Evolutionary conservation across 2,797 vertebrate species (phyloP).

Genomic region (Synanceia verrucosa): DNA sequence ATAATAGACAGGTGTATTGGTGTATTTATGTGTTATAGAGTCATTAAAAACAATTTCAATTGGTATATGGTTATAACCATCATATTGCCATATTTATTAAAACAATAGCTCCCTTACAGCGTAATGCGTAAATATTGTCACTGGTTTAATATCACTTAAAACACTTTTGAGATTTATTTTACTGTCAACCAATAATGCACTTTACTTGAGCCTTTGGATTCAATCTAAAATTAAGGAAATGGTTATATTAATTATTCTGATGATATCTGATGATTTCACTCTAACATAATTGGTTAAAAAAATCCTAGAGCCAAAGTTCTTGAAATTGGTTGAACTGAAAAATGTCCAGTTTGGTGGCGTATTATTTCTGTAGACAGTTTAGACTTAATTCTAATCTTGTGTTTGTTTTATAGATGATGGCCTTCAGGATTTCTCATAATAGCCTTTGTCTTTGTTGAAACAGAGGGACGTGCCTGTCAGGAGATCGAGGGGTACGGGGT

Average conservation of each 20-base stretch:
- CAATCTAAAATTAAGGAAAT: background rate
- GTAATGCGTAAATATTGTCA: too few species aligned
- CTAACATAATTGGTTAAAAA: background rate
- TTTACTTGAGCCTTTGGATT: background rate
- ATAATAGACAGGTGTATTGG: too few species aligned
- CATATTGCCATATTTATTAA: too few species aligned
- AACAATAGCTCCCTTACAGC: too few species aligned
- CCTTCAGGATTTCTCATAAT: background rate
- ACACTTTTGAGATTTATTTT: background rate
- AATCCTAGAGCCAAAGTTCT: background rate
- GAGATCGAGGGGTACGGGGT: too few species aligned
- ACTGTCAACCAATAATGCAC: background rate
- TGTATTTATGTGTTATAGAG: too few species aligned
- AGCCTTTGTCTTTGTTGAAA: background rate
- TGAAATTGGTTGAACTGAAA: background rate
- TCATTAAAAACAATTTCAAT: too few species aligned
- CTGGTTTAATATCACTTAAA: too few species aligned
- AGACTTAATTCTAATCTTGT: background rate
- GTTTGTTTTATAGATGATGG: background rate
- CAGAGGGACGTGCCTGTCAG: background rate
- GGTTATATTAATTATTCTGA: background rate
- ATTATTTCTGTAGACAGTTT: background rate
- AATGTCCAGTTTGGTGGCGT: background rate
- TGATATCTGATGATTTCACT: background rate
- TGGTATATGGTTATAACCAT: too few species aligned